A percentile compares a stretch with the other conserved stretches of the same genome.
Conservation (phyloP, 2,113 vertebrate genomes). For the Piprites chloris region DNA sequence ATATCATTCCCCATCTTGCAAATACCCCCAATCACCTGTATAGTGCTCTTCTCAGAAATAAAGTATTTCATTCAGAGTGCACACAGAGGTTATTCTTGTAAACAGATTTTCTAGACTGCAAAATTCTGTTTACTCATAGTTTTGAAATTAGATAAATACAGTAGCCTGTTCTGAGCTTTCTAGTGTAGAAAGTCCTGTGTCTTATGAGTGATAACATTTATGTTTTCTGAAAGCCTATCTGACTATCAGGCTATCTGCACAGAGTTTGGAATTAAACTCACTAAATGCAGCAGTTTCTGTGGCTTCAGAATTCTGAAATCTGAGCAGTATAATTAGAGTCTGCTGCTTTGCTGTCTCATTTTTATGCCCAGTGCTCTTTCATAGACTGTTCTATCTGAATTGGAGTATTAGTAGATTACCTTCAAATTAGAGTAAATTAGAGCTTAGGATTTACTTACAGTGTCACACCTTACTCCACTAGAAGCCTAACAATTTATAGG, state of each 20-base stretch:
- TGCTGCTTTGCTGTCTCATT: neutral
- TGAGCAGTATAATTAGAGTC: neutral
- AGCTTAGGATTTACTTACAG: neutral
- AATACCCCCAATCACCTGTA: neutral
- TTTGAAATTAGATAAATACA: neutral
- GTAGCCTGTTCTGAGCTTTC: neutral
- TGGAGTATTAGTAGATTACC: constrained; percentile 29
- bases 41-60: neutral
- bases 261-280: neutral
- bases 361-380: constrained; percentile 12
- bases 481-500: neutral
- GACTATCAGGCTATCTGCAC: neutral
- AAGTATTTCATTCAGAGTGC: neutral
- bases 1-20: neutral
- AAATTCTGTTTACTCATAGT: neutral
- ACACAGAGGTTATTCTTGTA: neutral
- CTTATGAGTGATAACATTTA: neutral
- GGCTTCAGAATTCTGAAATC: constrained; percentile 30
- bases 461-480: neutral
- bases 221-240: neutral
- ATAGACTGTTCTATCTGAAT: neutral
- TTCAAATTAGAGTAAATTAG: constrained; percentile 34
- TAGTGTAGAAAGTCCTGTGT: neutral
- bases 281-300: constrained; percentile 11
- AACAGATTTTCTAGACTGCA: neutral